Conservation (phyloP, 2,797 vertebrate species). For the Poecilia wingei region DNA sequence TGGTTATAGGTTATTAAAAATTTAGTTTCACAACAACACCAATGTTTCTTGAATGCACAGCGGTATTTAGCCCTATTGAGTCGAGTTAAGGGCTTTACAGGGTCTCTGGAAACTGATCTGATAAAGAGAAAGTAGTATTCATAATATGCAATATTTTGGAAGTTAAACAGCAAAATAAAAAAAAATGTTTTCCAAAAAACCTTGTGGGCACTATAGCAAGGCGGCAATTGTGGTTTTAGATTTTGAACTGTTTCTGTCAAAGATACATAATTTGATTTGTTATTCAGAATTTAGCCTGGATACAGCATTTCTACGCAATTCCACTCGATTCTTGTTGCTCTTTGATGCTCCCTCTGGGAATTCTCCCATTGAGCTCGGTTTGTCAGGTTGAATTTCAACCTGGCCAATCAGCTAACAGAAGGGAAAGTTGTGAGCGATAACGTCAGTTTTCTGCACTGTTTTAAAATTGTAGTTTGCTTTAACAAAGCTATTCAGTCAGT, state of each 20-base stretch:
- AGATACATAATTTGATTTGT: background rate
- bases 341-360: too few relatives aligned
- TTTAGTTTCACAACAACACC: background rate
- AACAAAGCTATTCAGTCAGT: too few relatives aligned
- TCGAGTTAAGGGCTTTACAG: background rate
- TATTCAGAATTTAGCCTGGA: background rate
- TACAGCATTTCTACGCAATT: too few relatives aligned
- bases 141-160: background rate
- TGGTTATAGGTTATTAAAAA: background rate
- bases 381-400: too few relatives aligned
- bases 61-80: background rate
- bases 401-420: too few relatives aligned
- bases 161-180: background rate
- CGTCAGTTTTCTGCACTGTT: too few relatives aligned
- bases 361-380: too few relatives aligned
- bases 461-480: too few relatives aligned
- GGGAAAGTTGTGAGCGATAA: too few relatives aligned
- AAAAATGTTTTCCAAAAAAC: background rate
- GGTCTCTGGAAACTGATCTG: background rate
- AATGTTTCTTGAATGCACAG: background rate
- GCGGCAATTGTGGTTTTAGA: background rate
- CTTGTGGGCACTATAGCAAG: background rate
- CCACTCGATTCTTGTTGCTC: too few relatives aligned
- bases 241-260: conserved; percentile 1
- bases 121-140: too few relatives aligned